Conservation (phyloP, 2,797 vertebrate genomes). For the Argya squamiceps region DNA sequence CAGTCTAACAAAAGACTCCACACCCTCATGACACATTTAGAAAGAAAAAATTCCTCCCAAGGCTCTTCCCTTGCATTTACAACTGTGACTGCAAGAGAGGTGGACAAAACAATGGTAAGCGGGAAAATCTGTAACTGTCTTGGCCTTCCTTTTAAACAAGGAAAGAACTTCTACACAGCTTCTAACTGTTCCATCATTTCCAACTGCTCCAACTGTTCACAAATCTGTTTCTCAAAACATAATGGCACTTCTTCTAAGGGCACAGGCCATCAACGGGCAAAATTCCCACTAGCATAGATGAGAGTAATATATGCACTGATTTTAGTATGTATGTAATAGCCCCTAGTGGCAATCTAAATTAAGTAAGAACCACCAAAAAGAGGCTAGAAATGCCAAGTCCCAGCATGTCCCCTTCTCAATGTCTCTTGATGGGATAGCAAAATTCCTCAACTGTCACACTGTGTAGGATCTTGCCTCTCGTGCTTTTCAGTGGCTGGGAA, state of each 20-base stretch:
- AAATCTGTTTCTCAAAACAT: neutral
- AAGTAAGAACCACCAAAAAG: neutral
- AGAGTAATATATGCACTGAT: neutral
- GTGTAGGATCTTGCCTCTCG: rapidly evolving
- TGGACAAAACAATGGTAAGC: neutral
- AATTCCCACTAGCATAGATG: neutral
- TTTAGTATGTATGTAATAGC: neutral
- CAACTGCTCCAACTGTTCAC: neutral
- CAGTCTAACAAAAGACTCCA: neutral
- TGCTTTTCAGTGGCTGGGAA: neutral
- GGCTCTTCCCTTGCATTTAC: neutral
- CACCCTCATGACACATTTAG: neutral
- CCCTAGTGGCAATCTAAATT: neutral
- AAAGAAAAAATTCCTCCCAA: neutral
- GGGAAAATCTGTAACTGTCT: neutral
- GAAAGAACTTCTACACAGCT: neutral
- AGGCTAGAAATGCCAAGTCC: neutral
- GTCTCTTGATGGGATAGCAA: neutral
- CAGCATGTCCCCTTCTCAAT: neutral
- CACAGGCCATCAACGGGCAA: neutral
- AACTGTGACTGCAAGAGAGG: neutral
- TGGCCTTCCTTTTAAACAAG: neutral
- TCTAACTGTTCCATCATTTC: neutral
- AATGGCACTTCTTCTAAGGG: neutral
- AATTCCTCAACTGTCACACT: neutral